Evolutionary conservation across 1,140 invertebrate genomes (phyloP), one percentile per base, ranked within the genome.

Genomic region (Ephestia elutella): DNA sequence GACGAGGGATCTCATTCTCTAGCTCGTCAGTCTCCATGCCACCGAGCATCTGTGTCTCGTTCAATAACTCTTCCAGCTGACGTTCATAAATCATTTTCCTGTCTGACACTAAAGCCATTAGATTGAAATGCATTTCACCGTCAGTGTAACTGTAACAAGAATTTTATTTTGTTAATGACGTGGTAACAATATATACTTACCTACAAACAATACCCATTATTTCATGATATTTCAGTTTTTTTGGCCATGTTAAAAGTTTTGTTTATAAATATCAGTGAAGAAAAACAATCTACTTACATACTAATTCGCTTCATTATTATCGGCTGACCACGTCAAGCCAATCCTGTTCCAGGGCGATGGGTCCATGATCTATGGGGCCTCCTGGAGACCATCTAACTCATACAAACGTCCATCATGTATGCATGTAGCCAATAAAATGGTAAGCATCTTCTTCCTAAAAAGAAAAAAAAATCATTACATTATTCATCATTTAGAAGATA

Each of bases 111-210:
- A 99, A 88, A 0, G 98, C 98, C 97, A 99, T 99, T 49, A 99
- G 89, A 90, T 98, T 99, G 80, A 99, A 99, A 87, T 99, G 97
- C 70, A 99, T 99, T 92, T 99, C 98, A 25, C 97, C 97, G 88
- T 96, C 95, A 70, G 93, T 98, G 83, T 99, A 98, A 69, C 96
- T 97, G 75, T 50, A 71, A 78, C 15, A 57, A 50, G 10, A 5
- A 11, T 20, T 50, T 3, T 50, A 10, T 50, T 50, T 3, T 50
- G 13, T 32, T 32, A 32, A 32, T 11, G 1, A 25, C 7, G 7
- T 25, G 21, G 7, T 3, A 25, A n/a, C n/a, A n/a, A n/a, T n/a
- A n/a, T n/a, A n/a, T n/a, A n/a, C n/a, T n/a, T n/a, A n/a, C n/a
- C n/a, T n/a, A n/a, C n/a, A n/a, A n/a, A n/a, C n/a, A n/a, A n/a